Evolutionary conservation across 2,888 invertebrate genomes (phyloP).

Genomic region (Tyria jacobaeae): DNA sequence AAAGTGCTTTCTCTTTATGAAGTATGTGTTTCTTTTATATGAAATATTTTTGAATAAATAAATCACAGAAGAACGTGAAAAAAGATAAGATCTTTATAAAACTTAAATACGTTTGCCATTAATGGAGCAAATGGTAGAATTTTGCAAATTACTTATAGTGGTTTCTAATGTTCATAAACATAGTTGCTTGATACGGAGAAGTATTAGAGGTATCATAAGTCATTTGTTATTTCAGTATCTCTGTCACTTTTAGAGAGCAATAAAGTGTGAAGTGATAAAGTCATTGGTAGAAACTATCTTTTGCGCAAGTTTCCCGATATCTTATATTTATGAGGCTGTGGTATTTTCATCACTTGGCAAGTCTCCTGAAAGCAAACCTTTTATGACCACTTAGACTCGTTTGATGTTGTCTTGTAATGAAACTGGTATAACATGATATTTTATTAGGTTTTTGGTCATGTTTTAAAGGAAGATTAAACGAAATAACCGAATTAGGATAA

Average conservation of each 20-base stretch:
- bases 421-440: neutral
- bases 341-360: slow-evolving; percentile 40
- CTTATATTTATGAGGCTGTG: slow-evolving; percentile 46
- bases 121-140: neutral
- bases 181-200: no score
- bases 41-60: no score
- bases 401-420: slow-evolving; percentile 6
- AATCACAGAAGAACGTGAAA: no score
- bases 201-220: neutral
- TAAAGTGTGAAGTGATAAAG: slow-evolving; percentile 55
- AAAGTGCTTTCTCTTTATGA: no score
- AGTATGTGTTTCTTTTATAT: no score
- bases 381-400: slow-evolving; percentile 8
- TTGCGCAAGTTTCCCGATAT: slow-evolving; percentile 29
- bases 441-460: neutral
- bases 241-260: slow-evolving; percentile 46
- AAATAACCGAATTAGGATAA: no score
- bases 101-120: neutral
- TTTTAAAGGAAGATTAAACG: no score
- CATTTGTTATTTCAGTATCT: slow-evolving; percentile 14
- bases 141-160: neutral
- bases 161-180: no score
- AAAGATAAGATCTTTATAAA: neutral
- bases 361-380: slow-evolving; percentile 24
- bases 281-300: slow-evolving; percentile 45